Percentiles rank a stretch among this genome's conserved stretches.
Conservation (phyloP, 2,113 vertebrate species). For the Eidolon helvum region DNA sequence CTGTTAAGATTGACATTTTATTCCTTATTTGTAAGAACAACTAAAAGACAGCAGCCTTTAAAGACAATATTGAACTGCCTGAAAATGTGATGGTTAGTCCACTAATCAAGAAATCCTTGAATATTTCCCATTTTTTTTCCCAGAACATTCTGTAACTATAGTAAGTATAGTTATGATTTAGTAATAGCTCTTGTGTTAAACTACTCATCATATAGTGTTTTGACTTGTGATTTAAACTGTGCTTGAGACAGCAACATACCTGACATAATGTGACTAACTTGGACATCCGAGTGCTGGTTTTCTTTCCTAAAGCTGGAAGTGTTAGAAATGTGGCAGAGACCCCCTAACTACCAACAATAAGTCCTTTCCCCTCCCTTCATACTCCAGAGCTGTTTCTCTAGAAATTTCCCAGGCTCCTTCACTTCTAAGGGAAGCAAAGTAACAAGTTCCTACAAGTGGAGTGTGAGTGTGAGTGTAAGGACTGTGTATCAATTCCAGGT, state of each 20-base stretch:
- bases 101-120: background rate
- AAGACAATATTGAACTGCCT: background rate
- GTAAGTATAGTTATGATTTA: background rate
- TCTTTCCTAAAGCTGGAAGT: background rate
- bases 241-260: background rate
- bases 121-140: background rate
- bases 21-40: background rate
- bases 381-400: background rate
- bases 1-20: background rate
- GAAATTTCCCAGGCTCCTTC: background rate
- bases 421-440: background rate
- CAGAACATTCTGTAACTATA: background rate
- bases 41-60: background rate
- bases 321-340: background rate
- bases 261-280: background rate
- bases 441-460: background rate
- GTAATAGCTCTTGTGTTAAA: background rate
- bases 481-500: background rate
- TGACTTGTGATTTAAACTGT: background rate
- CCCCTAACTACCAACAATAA: background rate
- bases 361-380: background rate
- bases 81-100: background rate
- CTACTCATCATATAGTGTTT: background rate
- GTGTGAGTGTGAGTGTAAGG: background rate
- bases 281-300: background rate